These are phyloP conservation scores for Caenorhabditis sp. DNA, from an alignment of 2,888 invertebrate species.

Conservation along the genomic window DNA sequence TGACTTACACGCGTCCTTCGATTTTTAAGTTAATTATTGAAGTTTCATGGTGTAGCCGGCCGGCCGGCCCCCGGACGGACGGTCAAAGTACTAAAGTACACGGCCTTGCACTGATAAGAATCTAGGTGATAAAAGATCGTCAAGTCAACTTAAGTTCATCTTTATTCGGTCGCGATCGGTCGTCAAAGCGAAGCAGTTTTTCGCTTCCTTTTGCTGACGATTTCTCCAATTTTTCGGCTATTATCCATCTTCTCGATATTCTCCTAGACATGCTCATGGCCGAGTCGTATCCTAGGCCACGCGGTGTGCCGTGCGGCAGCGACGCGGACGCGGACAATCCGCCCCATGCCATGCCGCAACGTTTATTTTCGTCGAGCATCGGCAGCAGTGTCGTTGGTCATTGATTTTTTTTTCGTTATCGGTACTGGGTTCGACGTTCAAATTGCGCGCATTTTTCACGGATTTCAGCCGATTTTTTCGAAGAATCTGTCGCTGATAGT, in stretches of 20 bases:
- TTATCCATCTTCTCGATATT: too few species aligned
- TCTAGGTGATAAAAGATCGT: conserved; percentile 12
- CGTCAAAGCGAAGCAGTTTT: background rate
- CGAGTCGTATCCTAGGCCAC: conserved; percentile 14
- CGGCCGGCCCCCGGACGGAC: too few species aligned
- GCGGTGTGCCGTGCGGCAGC: background rate
- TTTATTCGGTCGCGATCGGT: background rate
- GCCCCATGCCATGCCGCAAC: background rate
- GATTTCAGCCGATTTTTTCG: too few species aligned
- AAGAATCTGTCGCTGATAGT: too few species aligned
- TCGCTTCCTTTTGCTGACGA: background rate
- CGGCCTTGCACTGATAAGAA: conserved; percentile 8
- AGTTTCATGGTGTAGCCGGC: too few species aligned
- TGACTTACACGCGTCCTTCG: too few species aligned
- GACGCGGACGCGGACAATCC: background rate
- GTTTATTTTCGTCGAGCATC: background rate
- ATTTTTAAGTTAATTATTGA: too few species aligned
- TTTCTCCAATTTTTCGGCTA: too few species aligned
- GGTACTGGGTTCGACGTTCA: too few species aligned
- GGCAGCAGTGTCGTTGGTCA: too few species aligned
- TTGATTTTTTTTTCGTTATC: background rate
- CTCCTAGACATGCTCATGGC: background rate
- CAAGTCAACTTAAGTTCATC: conserved; percentile 5
- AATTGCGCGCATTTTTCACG: too few species aligned
- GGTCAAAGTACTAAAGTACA: conserved; percentile 45